Base-by-base conservation (phyloP, 2,797 vertebrate species). In the Lutjanus campechanus region DNA sequence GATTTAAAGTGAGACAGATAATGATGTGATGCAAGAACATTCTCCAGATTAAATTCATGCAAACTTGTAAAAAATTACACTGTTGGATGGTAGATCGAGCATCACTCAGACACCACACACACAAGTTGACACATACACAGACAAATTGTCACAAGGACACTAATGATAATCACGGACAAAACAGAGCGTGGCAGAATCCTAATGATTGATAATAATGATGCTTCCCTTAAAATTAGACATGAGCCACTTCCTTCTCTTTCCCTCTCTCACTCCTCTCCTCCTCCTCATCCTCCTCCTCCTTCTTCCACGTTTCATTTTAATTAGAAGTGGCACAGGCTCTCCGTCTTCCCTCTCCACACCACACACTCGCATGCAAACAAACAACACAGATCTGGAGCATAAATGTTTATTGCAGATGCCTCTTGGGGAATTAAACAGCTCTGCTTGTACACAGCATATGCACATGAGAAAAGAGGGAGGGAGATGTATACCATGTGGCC, bases 131-230 rank as follows among this genome's bases (percentile, higher is more conserved):
- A 55, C 25, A 58, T 8, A 70, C 68, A 64, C 12, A 55, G 40
- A 40, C 58, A 75, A 43, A 82, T 69, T 8, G 1, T 65, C 62
- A 41, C 1, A 15, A 83, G 53, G 63, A 78, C 75, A 74, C 61
- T 62, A 67, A 63, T 66, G 11, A 72, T 83, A 81, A 87, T 84
- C 56, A 62, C 1, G 15, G 63, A 69, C 54, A 77, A 73, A 77
- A 60, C 61, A 51, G 76, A 86, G 77, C 44, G 9, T 76, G 66
- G 13, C 51, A 63, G 47, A 67, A 76, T 76, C 50, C 53, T 64
- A 68, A 75, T 83, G 64, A 79, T 78, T 69, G 70, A 69, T 82
- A 82, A 83, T 77, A 74, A 78, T 65, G 49, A 81, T 62, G 44
- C 17, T 62, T 76, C 64, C 76, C 69, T 70, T 76, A 29, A 62